Base-by-base conservation (phyloP, 2,113 vertebrate species). In the Pao palembangensis region DNA sequence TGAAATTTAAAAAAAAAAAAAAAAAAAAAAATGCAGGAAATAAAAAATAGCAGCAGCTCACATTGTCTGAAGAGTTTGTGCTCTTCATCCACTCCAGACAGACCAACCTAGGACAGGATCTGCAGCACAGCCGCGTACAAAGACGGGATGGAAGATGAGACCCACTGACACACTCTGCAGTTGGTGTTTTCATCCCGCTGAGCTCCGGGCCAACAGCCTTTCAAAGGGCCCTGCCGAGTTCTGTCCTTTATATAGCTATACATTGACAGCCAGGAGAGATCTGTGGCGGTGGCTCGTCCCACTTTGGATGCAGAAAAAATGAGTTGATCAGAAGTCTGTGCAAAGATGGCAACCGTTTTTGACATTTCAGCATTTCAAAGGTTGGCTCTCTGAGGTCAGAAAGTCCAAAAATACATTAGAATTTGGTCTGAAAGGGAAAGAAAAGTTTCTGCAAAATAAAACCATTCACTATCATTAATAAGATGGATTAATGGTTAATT, bases 121-220 rank as follows among this genome's bases (percentile, higher is more conserved):
- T 62, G 47, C 28, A 44, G 58, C 38, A 51, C 52, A 63, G 49
- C 64, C 57, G 55, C 58, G 61, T 50, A 38, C 31, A 51, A 52
- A 58, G 60, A 78, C 67, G 67, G 56, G 51, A 69, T 28, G 41
- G 53, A 55, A 58, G 60, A 78, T 70, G 67, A 58, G 51, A 67
- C 28, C 49, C 64, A 64, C 46, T 63, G 68, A 68, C 69, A 76
- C 61, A 66, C 21, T 61, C 44, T 58, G 59, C 44, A 56, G 70
- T 71, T 73, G 52, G 67, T 73, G 67, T 76, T 50, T 76, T 76
- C 63, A 70, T 70, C 72, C 74, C 20, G 54, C 63, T 83, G 74
- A 71, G 69, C 63, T 58, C 44, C 18, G 17, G 51, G 51, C 54
- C 68, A 79, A 50, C 66, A 71, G 63, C 69, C 69, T 51, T 73